Percentiles rank a stretch among this genome's conserved stretches.
These are phyloP conservation scores for Metallyticus violacea DNA, from an alignment of 2,888 invertebrate genomes.

Conservation along the genomic window DNA sequence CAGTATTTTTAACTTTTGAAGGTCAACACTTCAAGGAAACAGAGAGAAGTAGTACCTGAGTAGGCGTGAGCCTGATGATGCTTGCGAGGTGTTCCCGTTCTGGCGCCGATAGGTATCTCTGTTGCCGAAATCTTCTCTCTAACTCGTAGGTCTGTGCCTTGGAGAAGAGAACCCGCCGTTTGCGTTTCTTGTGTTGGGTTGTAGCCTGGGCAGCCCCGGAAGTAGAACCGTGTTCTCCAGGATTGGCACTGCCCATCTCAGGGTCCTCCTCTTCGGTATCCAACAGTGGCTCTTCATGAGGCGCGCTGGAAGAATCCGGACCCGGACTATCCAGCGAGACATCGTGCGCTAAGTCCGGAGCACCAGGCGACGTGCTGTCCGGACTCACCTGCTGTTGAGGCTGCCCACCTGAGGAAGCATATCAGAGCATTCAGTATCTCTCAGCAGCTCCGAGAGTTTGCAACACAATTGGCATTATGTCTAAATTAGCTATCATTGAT, in stretches of 20 bases:
- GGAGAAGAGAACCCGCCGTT: constrained; percentile 93
- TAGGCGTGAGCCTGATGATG: constrained; percentile 91
- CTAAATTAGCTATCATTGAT: too few species aligned
- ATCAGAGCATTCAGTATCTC: neutral
- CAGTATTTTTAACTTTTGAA: too few species aligned
- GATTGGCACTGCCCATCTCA: constrained; percentile 37
- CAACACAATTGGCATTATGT: too few species aligned
- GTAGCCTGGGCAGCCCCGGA: constrained; percentile 37
- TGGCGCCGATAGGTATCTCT: constrained; percentile 94
- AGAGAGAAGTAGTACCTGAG: constrained; percentile 82
- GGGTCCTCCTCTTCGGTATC: constrained; percentile 48
- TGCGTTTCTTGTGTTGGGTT: constrained; percentile 75
- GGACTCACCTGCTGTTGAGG: constrained; percentile 68
- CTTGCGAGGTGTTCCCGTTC: constrained; percentile 96
- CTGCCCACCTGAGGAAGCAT: neutral
- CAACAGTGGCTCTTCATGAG: neutral
- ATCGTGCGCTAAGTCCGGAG: constrained; percentile 6
- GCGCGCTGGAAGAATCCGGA: neutral
- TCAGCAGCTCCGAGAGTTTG: too few species aligned
- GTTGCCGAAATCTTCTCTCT: constrained; percentile 91
- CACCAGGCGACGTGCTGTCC: constrained; percentile 55
- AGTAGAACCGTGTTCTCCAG: constrained; percentile 43
- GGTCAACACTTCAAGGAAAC: too few species aligned
- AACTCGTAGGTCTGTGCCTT: constrained; percentile 97
- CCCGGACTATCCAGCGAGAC: constrained; percentile 5